Evolutionary conservation across 2,113 vertebrate species (phyloP), one percentile per base, ranked within the genome.

Genomic region (Anhinga anhinga): DNA sequence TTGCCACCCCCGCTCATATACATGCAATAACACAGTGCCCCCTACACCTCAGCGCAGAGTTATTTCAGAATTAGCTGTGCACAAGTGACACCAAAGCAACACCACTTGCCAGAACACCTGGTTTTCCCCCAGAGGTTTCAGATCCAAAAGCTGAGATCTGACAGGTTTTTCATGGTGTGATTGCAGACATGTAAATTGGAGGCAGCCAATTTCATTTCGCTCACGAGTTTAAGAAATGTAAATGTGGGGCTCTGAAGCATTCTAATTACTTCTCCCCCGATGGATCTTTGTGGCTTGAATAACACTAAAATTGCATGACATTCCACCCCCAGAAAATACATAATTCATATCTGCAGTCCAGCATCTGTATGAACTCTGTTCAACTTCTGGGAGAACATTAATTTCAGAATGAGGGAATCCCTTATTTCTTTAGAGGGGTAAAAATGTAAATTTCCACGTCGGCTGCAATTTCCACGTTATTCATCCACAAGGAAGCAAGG

Each of bases 351-450:
- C 58, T 86, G 53, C 82, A 96, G 82, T 66, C 83, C 86, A 93
- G 71, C 83, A 91, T 90, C 80, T 82, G 90, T 82, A 94, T 79
- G 53, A 79, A 55, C 77, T 74, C 83, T 91, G 73, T 79, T 94
- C 80, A 83, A 55, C 67, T 97, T 95, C 69, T 92, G 56, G 63
- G 59, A 74, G 86, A 90, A 76, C 58, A 71, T 93, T 93, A 67
- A 96, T 95, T 94, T 94, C 78, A 86, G 95, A 96, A 87, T 55
- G 93, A 97, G 96, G 96, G 96, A 97, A 95, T 97, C 86, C 95
- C 94, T 95, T 80, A 56, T 88, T 94, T 90, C 90, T 93, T 96
- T 81, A 45, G 30, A 67, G 65, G 67, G 67, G 13, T 53, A 91
- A 88, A 95, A 96, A 83, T 47, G 80, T 45, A 90, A 71, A 91